phyloP scores from a whole-genome alignment of 2,888 invertebrate genomes.

The Megalurothrips usitatus region DNA sequence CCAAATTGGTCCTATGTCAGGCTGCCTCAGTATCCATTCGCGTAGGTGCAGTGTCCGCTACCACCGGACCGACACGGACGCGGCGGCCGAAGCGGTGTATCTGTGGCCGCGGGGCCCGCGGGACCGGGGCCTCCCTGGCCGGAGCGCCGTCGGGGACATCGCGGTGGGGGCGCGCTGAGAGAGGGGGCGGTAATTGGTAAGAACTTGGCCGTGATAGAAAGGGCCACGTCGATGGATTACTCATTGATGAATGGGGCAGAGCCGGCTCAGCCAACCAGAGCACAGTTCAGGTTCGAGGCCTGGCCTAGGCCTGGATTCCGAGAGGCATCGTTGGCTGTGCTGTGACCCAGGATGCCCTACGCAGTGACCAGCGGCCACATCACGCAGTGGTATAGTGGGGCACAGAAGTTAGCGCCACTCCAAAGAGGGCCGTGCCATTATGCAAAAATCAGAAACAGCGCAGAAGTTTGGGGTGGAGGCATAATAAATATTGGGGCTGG shows the following conservation, averaged over 20 bases:
- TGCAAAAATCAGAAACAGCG: too few relatives aligned
- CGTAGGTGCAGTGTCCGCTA: too few relatives aligned
- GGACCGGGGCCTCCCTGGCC: background rate
- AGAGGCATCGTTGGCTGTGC: background rate
- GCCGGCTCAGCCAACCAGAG: background rate
- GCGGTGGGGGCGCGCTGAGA: background rate
- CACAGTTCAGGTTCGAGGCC: background rate
- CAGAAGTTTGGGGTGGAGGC: too few relatives aligned
- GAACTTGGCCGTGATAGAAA: constrained; percentile 11
- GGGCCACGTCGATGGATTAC: background rate
- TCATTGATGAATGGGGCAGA: background rate
- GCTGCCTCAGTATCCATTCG: too few relatives aligned
- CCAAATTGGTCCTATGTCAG: too few relatives aligned
- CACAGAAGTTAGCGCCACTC: too few relatives aligned
- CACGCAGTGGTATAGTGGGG: too few relatives aligned
- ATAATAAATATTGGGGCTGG: too few relatives aligned
- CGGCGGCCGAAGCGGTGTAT: background rate
- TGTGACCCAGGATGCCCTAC: background rate
- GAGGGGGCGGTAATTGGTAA: background rate
- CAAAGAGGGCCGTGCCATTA: too few relatives aligned
- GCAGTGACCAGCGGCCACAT: too few relatives aligned
- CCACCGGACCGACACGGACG: background rate
- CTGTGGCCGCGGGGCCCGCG: background rate
- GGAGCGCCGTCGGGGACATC: background rate
- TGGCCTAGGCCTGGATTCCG: background rate